Evolutionary conservation across 2,888 invertebrate species (phyloP).

Genomic region (Sisyra nigra): DNA sequence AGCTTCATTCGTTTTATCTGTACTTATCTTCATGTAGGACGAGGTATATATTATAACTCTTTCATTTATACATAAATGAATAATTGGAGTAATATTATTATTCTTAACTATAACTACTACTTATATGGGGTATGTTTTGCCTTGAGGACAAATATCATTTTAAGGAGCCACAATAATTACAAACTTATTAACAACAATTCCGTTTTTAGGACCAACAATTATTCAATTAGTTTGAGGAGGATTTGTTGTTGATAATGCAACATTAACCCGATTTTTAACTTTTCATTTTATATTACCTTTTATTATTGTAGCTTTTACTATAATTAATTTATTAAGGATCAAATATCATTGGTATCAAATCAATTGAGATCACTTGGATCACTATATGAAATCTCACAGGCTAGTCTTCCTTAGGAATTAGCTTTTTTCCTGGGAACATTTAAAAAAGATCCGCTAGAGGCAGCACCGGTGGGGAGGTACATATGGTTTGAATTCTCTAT

Average conservation of each 20-base stretch:
- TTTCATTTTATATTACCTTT: slow-evolving; percentile 60
- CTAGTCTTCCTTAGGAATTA: no score
- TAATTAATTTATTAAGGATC: no score
- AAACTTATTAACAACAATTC: slow-evolving; percentile 52
- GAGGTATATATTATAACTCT: slow-evolving; percentile 38
- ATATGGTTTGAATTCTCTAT: no score
- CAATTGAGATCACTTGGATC: no score
- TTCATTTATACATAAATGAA: slow-evolving; percentile 39
- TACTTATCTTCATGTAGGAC: slow-evolving; percentile 49
- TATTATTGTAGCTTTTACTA: slow-evolving; percentile 21
- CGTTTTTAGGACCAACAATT: slow-evolving; percentile 43
- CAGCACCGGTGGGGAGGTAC: no score
- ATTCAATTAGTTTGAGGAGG: slow-evolving; percentile 63
- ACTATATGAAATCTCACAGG: no score
- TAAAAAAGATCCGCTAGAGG: no score
- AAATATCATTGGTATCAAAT: no score
- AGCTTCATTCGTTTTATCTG: slow-evolving; percentile 55
- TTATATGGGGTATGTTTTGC: slow-evolving; percentile 62
- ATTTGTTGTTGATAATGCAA: slow-evolving; percentile 56
- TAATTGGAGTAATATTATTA: slow-evolving; percentile 45
- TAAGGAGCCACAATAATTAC: slow-evolving; percentile 71
- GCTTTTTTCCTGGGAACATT: no score
- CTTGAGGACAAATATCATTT: slow-evolving; percentile 69
- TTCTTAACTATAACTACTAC: slow-evolving; percentile 53
- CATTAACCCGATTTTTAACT: slow-evolving; percentile 59